Evolutionary conservation across 2,888 invertebrate genomes (phyloP).

Genomic region (Cremastobaeus sp.): DNA sequence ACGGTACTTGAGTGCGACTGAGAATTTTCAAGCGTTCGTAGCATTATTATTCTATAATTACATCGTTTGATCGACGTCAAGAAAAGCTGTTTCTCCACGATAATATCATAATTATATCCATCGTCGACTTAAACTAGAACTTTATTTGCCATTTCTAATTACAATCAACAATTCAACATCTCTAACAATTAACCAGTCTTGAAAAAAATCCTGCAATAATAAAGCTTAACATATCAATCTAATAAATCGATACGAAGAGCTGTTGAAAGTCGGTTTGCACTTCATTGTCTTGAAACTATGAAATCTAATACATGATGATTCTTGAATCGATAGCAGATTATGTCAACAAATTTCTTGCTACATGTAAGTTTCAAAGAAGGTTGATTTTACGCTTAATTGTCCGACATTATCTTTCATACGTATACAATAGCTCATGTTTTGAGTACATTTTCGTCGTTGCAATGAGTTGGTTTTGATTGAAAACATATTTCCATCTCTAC

Average conservation of each 20-base stretch:
- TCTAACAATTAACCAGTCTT: too few species aligned
- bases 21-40: slow-evolving; percentile 30
- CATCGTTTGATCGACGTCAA: slow-evolving; percentile 28
- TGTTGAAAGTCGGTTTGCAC: too few species aligned
- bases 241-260: too few species aligned
- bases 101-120: slow-evolving; percentile 30
- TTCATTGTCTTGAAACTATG: too few species aligned
- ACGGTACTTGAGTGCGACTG: slow-evolving; percentile 30
- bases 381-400: slow-evolving; percentile 8
- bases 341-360: slow-evolving; percentile 3
- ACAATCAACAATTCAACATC: slow-evolving; percentile 4
- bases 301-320: too few species aligned
- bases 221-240: too few species aligned
- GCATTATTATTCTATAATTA: slow-evolving; percentile 48
- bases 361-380: neutral
- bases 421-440: slow-evolving; percentile 10
- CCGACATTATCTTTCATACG: slow-evolving; percentile 9
- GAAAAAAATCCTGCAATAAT: too few species aligned
- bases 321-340: too few species aligned
- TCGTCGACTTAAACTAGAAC: slow-evolving; percentile 14
- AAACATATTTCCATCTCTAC: slow-evolving; percentile 44
- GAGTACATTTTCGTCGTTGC: slow-evolving; percentile 28
- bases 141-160: slow-evolving; percentile 31
- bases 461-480: slow-evolving; percentile 35
- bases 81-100: slow-evolving; percentile 9